These are phyloP conservation scores for Anorthoa munda DNA, from an alignment of 2,888 invertebrate genomes.

Conservation along the genomic window DNA sequence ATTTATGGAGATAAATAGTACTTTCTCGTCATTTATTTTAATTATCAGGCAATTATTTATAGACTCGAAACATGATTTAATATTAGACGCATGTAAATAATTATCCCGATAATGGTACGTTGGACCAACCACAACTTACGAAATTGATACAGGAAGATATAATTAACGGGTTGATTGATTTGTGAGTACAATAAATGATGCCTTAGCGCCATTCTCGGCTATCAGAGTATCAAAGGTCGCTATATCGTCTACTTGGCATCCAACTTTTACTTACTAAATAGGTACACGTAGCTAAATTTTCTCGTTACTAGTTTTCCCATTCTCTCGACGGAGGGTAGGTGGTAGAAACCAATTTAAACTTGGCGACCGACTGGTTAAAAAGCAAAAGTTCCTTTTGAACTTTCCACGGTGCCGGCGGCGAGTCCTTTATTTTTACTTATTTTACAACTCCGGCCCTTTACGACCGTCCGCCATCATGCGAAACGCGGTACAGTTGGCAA, in stretches of 20 bases:
- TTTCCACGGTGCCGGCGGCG: slow-evolving; percentile 79
- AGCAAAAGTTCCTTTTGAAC: slow-evolving; percentile 87
- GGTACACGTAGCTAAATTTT: slow-evolving; percentile 73
- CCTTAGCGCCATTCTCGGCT: slow-evolving; percentile 56
- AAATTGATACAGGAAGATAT: slow-evolving; percentile 63
- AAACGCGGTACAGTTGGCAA: slow-evolving; percentile 76
- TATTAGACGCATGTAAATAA: slow-evolving; percentile 54
- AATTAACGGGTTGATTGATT: slow-evolving; percentile 59
- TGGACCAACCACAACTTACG: slow-evolving; percentile 24
- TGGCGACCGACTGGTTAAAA: slow-evolving; percentile 87
- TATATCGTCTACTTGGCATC: slow-evolving; percentile 38
- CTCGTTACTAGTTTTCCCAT: slow-evolving; percentile 84
- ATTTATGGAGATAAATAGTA: slow-evolving; percentile 44
- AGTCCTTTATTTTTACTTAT: slow-evolving; percentile 85
- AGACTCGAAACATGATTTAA: slow-evolving; percentile 55
- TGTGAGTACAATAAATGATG: slow-evolving; percentile 54
- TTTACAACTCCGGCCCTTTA: slow-evolving; percentile 83
- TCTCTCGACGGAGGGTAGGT: slow-evolving; percentile 75
- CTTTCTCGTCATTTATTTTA: slow-evolving; percentile 59
- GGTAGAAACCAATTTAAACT: slow-evolving; percentile 88
- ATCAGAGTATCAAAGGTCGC: slow-evolving; percentile 54
- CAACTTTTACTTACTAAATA: slow-evolving; percentile 71
- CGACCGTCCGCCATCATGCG: slow-evolving; percentile 81
- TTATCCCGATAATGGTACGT: slow-evolving; percentile 53
- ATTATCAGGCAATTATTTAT: slow-evolving; percentile 52